Conservation (phyloP, 2,113 vertebrate species). For the Ameiurus melas region DNA sequence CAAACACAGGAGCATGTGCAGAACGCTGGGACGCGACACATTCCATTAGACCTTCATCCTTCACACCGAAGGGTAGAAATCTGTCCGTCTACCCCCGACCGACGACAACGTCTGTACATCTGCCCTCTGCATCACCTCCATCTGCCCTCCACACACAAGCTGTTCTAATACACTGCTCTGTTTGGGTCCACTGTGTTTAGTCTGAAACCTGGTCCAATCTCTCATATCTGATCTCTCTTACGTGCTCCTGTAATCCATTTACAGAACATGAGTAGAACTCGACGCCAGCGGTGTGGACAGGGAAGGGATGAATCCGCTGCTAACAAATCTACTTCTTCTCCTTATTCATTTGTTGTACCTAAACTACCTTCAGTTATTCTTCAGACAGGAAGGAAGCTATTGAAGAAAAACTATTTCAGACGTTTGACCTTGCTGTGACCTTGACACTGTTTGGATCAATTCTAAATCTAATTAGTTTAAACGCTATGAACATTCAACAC, state of each 20-base stretch:
- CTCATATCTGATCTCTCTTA: not conserved
- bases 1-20: constrained; percentile 18
- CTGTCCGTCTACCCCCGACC: constrained; percentile 40
- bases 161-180: constrained; percentile 34
- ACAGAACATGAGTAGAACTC: not conserved
- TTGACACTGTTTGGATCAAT: not conserved
- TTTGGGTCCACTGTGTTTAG: not conserved
- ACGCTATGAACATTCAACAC: not conserved
- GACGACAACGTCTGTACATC: constrained; percentile 55
- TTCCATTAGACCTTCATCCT: constrained; percentile 49
- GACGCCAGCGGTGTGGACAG: not conserved
- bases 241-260: not conserved
- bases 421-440: not conserved
- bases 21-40: constrained; percentile 36
- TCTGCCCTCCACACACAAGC: constrained; percentile 55
- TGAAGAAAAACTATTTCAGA: not conserved
- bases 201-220: not conserved
- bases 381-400: not conserved
- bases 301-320: not conserved
- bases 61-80: constrained; percentile 44
- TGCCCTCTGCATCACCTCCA: constrained; percentile 55
- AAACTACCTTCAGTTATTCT: not conserved
- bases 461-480: not conserved
- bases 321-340: not conserved
- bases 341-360: not conserved